Evolutionary conservation across 2,888 invertebrate genomes (phyloP), one percentile per base, ranked within the genome.

Genomic region (Andrena minutula): DNA sequence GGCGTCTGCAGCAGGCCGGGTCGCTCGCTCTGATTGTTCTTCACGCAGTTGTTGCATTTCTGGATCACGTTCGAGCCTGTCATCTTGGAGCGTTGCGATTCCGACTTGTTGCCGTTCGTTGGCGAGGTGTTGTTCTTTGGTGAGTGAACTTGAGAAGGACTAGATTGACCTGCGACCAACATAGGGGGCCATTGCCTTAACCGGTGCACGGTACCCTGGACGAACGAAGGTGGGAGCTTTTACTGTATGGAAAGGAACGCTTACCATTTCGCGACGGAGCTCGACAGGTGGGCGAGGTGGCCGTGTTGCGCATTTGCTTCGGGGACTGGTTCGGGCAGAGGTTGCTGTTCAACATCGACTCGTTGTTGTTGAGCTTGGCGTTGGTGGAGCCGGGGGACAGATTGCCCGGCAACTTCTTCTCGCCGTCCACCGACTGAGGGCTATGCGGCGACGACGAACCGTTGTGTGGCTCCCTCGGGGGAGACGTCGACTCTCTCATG

Each of bases 401-500:
- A 47, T 61, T 85, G 10, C 85, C 87, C 7, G 68, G 75, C 66
- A 88, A 82, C 74, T 90, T 90, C 70, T 89, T 89, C 68, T 91
- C 90, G 6, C 86, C 84, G 71, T 91, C 92, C 66, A 86, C 76
- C 68, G 90, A 89, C 51, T 91, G 92, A 5, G 91, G 90, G 78
- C 90, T 91, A 56, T 91, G 90, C 60, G 92, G 91, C 69, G 90
- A 91, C 41, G 91, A 77, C 35, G 91, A 86, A 85, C 91, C 89
- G 83, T 92, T 92, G 79, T 92, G 92, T 16, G 95, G 94, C 88
- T 95, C 95, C 72, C 95, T 93, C 28, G 95, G 95, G 51, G 95
- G 95, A 65, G 95, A 95, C 63, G 97, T 96, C 84, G 97, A 96
- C 94, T 98, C 98, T 92, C 98, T 96, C 95, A 98, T 97, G 84